Evolutionary conservation across 1,140 invertebrate genomes (phyloP).

Genomic region (Ooceraea biroi): DNA sequence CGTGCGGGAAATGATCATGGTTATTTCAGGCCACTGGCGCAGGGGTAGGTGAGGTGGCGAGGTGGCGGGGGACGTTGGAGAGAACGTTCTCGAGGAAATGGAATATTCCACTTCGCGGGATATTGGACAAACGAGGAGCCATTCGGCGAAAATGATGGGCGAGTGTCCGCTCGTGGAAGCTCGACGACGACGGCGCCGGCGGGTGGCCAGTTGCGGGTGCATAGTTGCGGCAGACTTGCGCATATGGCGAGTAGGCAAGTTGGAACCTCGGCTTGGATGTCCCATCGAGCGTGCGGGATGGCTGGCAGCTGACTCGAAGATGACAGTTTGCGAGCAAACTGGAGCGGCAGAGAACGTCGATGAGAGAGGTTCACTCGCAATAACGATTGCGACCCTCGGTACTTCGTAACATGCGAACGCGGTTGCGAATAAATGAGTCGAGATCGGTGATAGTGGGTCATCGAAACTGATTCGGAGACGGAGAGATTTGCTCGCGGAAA

Average conservation of each 20-base stretch:
- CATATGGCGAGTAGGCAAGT: constrained; percentile 47
- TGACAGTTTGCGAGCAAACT: constrained; percentile 44
- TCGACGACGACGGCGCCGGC: constrained; percentile 20
- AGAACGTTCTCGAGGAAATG: background rate
- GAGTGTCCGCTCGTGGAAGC: constrained; percentile 36
- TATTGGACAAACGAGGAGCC: constrained; percentile 37
- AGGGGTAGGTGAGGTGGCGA: background rate
- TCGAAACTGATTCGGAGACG: too few species aligned
- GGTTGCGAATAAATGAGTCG: background rate
- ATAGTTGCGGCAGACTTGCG: constrained; percentile 36
- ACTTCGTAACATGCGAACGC: background rate
- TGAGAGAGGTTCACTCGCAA: background rate
- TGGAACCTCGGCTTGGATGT: constrained; percentile 26
- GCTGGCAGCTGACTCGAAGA: constrained; percentile 39
- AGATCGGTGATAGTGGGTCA: too few species aligned
- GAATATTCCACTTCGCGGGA: constrained; percentile 44
- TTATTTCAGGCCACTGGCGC: constrained; percentile 4
- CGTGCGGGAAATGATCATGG: constrained; percentile 40
- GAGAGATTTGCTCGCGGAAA: too few species aligned
- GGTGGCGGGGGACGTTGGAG: background rate
- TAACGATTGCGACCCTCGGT: background rate
- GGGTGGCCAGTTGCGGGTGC: background rate
- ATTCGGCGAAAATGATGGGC: constrained; percentile 8
- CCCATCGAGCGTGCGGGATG: constrained; percentile 24
- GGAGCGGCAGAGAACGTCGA: background rate